Percentiles rank a stretch among this genome's conserved stretches.
Conservation (phyloP, 1,140 invertebrate genomes). For the Lycorma delicatula region DNA sequence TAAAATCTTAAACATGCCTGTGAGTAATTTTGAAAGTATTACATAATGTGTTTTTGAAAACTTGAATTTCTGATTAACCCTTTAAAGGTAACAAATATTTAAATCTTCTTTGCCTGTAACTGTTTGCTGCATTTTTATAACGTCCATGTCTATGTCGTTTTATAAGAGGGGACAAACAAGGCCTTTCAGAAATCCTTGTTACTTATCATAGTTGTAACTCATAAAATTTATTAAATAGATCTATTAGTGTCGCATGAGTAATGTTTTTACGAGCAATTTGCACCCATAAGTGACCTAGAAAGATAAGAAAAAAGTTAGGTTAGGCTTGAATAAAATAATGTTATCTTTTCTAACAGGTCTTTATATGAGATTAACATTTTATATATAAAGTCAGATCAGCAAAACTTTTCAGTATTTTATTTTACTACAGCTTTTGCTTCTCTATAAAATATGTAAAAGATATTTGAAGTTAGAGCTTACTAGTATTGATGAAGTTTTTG, state of each 20-base stretch:
- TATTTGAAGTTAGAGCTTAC: not conserved
- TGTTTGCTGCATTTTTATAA: not conserved
- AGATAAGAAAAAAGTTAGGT: slow-evolving; percentile 1
- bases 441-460: not conserved
- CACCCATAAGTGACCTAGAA: not conserved
- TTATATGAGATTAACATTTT: not conserved
- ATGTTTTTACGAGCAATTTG: not conserved
- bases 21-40: not conserved
- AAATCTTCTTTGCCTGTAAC: not conserved
- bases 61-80: slow-evolving; percentile 4
- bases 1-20: not conserved
- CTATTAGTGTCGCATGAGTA: not conserved
- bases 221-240: not conserved
- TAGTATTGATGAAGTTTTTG: not conserved
- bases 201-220: not conserved
- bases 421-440: not conserved
- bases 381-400: no score
- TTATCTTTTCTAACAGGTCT: not conserved
- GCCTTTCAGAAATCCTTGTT: slow-evolving; percentile 1
- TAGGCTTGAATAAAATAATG: not conserved
- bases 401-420: not conserved
- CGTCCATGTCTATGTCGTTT: slow-evolving; percentile 3
- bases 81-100: not conserved
- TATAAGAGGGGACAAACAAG: slow-evolving; percentile 4
- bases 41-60: slow-evolving; percentile 4